Conservation (phyloP, 2,888 invertebrate species). For the Rhabditoides inermis region DNA sequence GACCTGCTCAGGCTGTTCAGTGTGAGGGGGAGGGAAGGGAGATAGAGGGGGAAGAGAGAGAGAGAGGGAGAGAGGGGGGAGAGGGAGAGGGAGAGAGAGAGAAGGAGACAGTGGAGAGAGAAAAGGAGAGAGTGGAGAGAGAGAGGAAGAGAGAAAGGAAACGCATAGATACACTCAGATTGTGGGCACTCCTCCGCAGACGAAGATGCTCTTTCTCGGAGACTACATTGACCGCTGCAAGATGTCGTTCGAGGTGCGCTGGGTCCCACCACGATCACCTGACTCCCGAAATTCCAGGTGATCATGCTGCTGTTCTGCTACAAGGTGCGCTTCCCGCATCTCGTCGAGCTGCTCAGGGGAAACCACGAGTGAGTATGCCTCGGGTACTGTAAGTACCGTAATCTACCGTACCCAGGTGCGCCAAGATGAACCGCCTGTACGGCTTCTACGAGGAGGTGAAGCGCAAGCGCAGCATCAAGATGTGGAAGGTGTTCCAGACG, state of each 20-base stretch:
- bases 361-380: slow-evolving; percentile 31
- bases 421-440: slow-evolving; percentile 27
- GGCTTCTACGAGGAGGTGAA: slow-evolving; percentile 31
- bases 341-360: slow-evolving; percentile 29
- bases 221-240: slow-evolving; percentile 35
- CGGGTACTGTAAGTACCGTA: not conserved
- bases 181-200: slow-evolving; percentile 28
- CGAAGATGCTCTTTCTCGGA: slow-evolving; percentile 31
- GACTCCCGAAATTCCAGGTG: slow-evolving; percentile 7
- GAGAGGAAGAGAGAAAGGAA: not conserved
- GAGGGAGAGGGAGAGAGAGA: not conserved
- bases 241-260: slow-evolving; percentile 27
- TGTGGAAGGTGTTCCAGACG: slow-evolving; percentile 30
- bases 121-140: not conserved
- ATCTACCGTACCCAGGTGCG: not conserved
- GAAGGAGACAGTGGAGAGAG: not conserved
- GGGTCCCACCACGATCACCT: not conserved
- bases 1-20: slow-evolving; percentile 19
- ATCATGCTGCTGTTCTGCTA: slow-evolving; percentile 32
- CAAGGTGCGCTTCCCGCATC: slow-evolving; percentile 25
- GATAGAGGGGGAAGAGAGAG: not conserved
- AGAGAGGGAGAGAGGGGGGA: not conserved
- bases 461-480: slow-evolving; percentile 11
- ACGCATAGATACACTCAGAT: not conserved
- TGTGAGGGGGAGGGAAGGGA: not conserved